Evolutionary conservation across 2,888 invertebrate genomes (phyloP).

Genomic region (Drosophila macrospina): DNA sequence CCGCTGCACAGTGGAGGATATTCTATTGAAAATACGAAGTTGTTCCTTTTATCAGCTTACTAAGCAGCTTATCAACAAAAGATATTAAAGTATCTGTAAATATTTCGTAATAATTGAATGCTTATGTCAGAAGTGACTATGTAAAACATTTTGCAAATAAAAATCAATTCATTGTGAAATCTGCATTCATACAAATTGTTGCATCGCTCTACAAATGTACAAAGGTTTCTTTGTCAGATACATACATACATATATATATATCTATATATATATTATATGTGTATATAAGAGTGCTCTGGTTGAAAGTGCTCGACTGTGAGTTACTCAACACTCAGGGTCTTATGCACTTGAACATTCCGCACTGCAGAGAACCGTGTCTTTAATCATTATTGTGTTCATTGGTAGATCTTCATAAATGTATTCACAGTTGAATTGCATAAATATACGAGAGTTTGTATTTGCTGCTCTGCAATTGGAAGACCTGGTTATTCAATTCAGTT

Average conservation of each 20-base stretch:
- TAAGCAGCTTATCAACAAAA: constrained; percentile 17
- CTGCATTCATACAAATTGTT: not conserved
- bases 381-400: not conserved
- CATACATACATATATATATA: too few species aligned
- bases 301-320: not conserved
- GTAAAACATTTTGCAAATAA: not conserved
- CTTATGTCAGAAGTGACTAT: constrained; percentile 6
- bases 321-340: not conserved
- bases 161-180: constrained; percentile 1
- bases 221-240: not conserved
- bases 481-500: too few species aligned
- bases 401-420: not conserved
- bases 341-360: not conserved
- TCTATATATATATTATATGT: too few species aligned
- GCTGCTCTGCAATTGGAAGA: too few species aligned
- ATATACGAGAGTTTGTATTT: too few species aligned
- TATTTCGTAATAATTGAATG: constrained; percentile 12
- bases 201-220: not conserved
- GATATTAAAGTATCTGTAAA: constrained; percentile 8
- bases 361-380: not conserved
- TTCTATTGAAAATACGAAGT: constrained; percentile 6
- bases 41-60: constrained; percentile 8
- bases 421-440: not conserved
- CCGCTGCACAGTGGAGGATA: constrained; percentile 44
- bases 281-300: not conserved